Conservation (phyloP, 1,140 invertebrate species). For the Amphibalanus amphitrite region DNA sequence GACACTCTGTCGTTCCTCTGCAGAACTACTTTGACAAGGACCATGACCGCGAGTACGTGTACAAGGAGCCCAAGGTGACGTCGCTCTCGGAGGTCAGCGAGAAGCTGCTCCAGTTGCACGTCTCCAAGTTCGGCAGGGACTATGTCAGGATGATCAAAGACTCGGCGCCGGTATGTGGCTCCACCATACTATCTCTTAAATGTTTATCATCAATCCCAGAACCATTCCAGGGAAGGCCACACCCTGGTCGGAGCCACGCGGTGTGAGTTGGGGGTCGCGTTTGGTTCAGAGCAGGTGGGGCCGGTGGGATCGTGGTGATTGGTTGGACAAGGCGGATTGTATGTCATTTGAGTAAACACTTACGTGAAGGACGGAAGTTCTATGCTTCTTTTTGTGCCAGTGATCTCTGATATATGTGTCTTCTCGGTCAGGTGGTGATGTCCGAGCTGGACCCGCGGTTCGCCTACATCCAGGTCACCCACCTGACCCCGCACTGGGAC, state of each 20-base stretch:
- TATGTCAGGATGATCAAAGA: slow-evolving; percentile 82
- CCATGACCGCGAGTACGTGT: slow-evolving; percentile 76
- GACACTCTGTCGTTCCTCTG: slow-evolving; percentile 7
- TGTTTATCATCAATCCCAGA: no score
- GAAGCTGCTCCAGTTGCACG: slow-evolving; percentile 43
- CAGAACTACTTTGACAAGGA: slow-evolving; percentile 80
- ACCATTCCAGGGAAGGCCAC: no score
- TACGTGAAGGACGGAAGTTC: no score
- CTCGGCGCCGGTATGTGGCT: slow-evolving; percentile 59
- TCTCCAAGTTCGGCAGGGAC: slow-evolving; percentile 67
- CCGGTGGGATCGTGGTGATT: no score
- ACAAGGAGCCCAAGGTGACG: slow-evolving; percentile 89
- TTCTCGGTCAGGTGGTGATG: slow-evolving; percentile 58
- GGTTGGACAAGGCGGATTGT: no score
- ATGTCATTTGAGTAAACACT: no score
- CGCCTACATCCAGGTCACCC: slow-evolving; percentile 82
- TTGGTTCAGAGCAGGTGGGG: no score
- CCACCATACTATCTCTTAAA: no score
- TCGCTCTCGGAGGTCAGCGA: slow-evolving; percentile 84
- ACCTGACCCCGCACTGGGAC: slow-evolving; percentile 59
- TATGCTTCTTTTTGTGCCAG: no score
- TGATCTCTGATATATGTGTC: no score
- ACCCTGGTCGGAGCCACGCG: no score
- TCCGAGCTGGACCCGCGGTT: slow-evolving; percentile 58
- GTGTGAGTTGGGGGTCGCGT: no score